Conservation (phyloP, 2,113 vertebrate genomes). For the Melanocharis versteri region DNA sequence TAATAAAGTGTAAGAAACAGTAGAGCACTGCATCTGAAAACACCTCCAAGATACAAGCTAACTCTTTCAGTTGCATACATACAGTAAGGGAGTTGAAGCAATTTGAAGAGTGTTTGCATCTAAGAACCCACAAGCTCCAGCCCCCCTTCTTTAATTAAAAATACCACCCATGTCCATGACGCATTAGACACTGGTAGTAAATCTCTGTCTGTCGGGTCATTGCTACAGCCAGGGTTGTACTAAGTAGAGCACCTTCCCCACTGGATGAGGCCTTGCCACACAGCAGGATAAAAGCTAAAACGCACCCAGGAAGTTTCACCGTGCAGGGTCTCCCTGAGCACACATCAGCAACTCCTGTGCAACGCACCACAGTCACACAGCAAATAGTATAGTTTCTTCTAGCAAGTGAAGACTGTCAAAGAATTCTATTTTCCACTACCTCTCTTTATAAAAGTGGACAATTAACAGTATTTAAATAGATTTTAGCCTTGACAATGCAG, state of each 20-base stretch:
- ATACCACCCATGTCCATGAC: background rate
- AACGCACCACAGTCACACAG: background rate
- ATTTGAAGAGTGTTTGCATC: background rate
- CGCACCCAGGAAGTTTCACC: background rate
- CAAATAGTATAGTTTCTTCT: background rate
- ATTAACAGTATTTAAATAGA: background rate
- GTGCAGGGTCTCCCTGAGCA: background rate
- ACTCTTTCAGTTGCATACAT: background rate
- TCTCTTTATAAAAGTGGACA: background rate
- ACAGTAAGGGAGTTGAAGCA: background rate
- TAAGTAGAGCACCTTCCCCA: background rate
- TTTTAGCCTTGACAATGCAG: background rate
- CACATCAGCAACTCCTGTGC: background rate
- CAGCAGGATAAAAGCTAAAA: background rate
- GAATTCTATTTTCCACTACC: background rate
- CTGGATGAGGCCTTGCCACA: background rate
- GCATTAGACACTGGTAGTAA: background rate
- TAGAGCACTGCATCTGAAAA: background rate
- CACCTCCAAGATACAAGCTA: background rate
- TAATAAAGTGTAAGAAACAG: background rate
- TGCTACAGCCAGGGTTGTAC: background rate
- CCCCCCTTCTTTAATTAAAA: background rate
- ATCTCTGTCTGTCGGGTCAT: background rate
- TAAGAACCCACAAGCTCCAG: background rate
- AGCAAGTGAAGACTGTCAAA: background rate